Evolutionary conservation across 2,797 vertebrate species (phyloP).

Genomic region (Sparus aurata): DNA sequence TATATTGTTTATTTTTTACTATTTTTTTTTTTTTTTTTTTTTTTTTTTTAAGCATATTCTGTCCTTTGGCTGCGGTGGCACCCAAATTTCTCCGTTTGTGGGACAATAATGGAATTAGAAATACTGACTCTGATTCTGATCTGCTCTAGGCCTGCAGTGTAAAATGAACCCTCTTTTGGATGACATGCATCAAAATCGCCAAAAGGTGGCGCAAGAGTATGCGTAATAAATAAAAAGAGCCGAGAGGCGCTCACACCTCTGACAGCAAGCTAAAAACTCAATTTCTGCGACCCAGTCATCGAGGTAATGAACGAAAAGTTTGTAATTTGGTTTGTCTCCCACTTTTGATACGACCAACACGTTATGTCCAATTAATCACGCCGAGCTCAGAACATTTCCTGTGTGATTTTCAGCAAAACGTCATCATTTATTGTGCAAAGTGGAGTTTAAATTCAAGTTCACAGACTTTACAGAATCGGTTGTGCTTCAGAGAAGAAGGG

Average conservation of each 20-base stretch:
- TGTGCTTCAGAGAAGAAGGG: background rate
- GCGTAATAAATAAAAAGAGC: conserved; percentile 2
- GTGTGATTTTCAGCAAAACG: background rate
- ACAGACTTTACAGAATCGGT: background rate
- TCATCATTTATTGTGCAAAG: background rate
- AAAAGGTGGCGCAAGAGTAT: conserved; percentile 71
- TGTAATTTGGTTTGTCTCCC: rapidly evolving
- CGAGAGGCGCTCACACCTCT: conserved; percentile 25
- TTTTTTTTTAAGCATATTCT: too few relatives aligned
- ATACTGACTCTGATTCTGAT: too few relatives aligned
- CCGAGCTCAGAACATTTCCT: background rate
- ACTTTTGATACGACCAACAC: background rate
- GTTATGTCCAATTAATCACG: background rate
- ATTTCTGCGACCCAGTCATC: background rate
- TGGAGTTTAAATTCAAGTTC: conserved; percentile 1
- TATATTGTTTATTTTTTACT: too few relatives aligned
- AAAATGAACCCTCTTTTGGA: background rate
- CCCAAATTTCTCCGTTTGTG: too few relatives aligned
- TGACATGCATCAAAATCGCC: conserved; percentile 31
- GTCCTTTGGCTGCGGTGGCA: too few relatives aligned
- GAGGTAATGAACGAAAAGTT: background rate
- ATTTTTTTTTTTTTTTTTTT: too few relatives aligned
- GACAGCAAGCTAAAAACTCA: conserved; percentile 4
- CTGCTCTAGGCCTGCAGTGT: background rate
- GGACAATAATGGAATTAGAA: too few relatives aligned